Percentiles rank a stretch among this genome's conserved stretches.
These are phyloP conservation scores for Brachionus paranguensis DNA, from an alignment of 1,140 invertebrate species.

Conservation along the genomic window DNA sequence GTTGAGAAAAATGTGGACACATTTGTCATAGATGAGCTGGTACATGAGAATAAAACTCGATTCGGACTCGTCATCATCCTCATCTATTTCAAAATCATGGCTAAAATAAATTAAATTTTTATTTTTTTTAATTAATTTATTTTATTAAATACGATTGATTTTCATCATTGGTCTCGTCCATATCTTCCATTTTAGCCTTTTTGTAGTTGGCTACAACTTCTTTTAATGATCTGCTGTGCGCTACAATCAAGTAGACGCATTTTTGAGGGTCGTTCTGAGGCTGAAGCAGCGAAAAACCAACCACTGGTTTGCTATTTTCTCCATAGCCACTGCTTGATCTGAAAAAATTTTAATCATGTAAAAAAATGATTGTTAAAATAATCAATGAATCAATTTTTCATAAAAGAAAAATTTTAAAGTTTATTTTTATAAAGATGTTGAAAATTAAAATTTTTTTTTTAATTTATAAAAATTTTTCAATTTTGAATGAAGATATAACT, in stretches of 20 bases:
- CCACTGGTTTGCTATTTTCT: conserved; percentile 26
- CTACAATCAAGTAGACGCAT: conserved; percentile 19
- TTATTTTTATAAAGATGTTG: no score
- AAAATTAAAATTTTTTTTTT: no score
- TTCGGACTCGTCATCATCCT: neutral
- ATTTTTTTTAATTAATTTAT: neutral
- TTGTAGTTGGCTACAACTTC: neutral
- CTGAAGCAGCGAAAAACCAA: conserved; percentile 11
- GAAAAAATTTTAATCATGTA: neutral
- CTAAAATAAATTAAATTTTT: neutral
- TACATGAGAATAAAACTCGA: conserved; percentile 3
- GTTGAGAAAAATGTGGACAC: neutral
- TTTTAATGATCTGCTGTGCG: conserved; percentile 1
- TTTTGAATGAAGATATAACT: no score
- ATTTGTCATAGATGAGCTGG: neutral
- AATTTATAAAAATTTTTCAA: no score
- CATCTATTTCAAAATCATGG: conserved; percentile 24
- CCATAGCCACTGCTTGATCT: conserved; percentile 37
- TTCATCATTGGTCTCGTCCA: neutral
- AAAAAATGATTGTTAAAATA: no score
- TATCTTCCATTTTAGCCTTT: neutral
- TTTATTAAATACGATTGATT: neutral
- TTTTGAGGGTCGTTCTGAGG: conserved; percentile 26
- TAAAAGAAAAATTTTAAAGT: no score
- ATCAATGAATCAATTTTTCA: no score